Evolutionary conservation across 1,140 invertebrate species (phyloP).

Genomic region (Lepidostoma basale): DNA sequence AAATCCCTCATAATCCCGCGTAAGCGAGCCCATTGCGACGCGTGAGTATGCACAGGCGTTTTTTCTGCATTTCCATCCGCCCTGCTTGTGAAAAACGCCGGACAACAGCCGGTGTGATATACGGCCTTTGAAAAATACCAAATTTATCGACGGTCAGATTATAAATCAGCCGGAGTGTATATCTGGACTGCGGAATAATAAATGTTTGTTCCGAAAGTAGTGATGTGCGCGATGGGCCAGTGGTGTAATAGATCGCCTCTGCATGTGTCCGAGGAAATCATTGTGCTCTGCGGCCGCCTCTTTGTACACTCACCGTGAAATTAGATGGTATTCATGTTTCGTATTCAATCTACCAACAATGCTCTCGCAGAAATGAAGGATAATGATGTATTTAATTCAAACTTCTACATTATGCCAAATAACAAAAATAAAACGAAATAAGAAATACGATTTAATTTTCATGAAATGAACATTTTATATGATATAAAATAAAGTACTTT

Average conservation of each 20-base stretch:
- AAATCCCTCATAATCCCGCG: constrained; percentile 36
- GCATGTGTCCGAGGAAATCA: constrained; percentile 19
- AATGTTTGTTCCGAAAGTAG: constrained; percentile 36
- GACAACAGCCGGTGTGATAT: background rate
- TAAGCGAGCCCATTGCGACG: background rate
- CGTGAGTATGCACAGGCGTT: background rate
- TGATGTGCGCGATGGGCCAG: constrained; percentile 14
- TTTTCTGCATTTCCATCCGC: constrained; percentile 1
- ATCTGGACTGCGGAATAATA: constrained; percentile 29
- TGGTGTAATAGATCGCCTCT: constrained; percentile 28
- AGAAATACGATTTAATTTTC: too few species aligned
- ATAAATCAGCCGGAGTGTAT: constrained; percentile 18
- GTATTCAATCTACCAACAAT: too few species aligned
- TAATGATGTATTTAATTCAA: too few species aligned
- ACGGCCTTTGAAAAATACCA: constrained; percentile 13
- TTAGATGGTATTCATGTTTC: too few species aligned
- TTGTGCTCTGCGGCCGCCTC: constrained; percentile 2
- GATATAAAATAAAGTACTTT: too few species aligned
- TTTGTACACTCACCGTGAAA: too few species aligned
- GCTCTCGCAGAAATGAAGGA: too few species aligned
- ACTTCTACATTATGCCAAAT: too few species aligned
- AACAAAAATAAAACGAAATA: too few species aligned
- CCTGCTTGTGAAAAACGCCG: constrained; percentile 18
- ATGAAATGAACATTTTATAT: too few species aligned
- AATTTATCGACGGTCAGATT: constrained; percentile 35